Evolutionary conservation across 2,113 vertebrate genomes (phyloP).

Genomic region (Micronycteris hirsuta): DNA sequence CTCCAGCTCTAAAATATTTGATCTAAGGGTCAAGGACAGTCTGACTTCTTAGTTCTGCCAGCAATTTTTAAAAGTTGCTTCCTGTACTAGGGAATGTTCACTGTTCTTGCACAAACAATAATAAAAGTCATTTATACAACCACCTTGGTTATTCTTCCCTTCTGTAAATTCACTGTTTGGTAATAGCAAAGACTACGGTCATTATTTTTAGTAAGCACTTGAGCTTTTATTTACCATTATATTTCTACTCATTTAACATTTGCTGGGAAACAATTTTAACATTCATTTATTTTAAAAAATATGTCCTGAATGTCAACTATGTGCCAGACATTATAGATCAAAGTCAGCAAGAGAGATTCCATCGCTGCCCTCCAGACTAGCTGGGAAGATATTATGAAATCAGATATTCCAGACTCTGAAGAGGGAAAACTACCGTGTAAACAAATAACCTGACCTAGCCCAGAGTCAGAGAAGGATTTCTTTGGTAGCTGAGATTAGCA

Average conservation of each 20-base stretch:
- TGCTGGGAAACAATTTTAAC: background rate
- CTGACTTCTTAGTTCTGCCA: conserved; percentile 47
- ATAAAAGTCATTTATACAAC: conserved; percentile 54
- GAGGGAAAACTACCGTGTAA: background rate
- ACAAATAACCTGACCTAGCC: background rate
- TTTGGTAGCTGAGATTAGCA: background rate
- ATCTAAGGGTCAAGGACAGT: conserved; percentile 57
- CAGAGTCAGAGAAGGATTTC: background rate
- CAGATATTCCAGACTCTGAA: background rate
- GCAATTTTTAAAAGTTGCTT: conserved; percentile 55
- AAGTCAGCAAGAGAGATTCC: background rate
- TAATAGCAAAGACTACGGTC: background rate
- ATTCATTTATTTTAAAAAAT: conserved; percentile 19
- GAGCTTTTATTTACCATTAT: background rate
- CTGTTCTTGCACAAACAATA: conserved; percentile 63
- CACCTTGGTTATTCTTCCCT: conserved; percentile 41
- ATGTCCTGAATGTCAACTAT: background rate
- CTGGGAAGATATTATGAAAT: background rate
- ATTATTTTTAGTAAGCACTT: background rate
- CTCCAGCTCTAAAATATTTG: conserved; percentile 40
- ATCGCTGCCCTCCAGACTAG: background rate
- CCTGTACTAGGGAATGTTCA: conserved; percentile 56
- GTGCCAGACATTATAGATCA: background rate
- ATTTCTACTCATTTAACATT: conserved; percentile 15
- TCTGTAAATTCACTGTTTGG: conserved; percentile 12